Evolutionary conservation across 2,888 invertebrate species (phyloP), one percentile per base, ranked within the genome.

Genomic region (Hypsopygia costalis): DNA sequence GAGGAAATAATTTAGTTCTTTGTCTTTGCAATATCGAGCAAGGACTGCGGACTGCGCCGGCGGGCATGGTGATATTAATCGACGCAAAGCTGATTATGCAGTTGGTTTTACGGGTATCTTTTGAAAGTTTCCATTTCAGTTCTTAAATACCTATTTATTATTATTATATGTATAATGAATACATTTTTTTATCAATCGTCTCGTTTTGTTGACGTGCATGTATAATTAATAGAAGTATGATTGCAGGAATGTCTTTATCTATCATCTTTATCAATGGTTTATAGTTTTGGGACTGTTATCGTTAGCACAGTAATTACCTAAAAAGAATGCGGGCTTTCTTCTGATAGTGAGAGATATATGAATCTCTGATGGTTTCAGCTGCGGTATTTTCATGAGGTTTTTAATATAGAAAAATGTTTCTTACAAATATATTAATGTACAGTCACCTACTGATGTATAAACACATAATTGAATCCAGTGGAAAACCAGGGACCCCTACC

Each of bases 1-100:
- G 56, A 73, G 76, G 77, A 83, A 85, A 81, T 81, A 78, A 86
- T 85, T 82, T 81, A 80, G 78, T 81, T 81, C 81, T 81, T 83
- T 82, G 79, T 79, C 69, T 62, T 64, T 65, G 80, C 78, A 78
- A 77, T 85, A 82, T 81, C 74, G 77, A 69, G 69, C 66, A 68
- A 62, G 62, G 61, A 51, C 51, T 40, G 55, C 50, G 50, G 47
- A 50, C 48, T 46, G 60, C 57, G 70, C 72, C 77, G 61, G 52
- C 69, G 73, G 83, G 66, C 71, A 70, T 63, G 66, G 64, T 63
- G 77, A 75, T 86, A 86, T 85, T 87, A 83, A 86, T 86, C 80
- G 82, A 76, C 75, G 62, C 69, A 85, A 83, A 83, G 83, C 79
- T 80, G 81, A 87, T 86, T 85, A 82, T 78, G 64, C 69, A 68